Percentiles rank a stretch among this genome's conserved stretches.
Conservation (phyloP, 2,797 vertebrate genomes). For the Crenichthys baileyi region DNA sequence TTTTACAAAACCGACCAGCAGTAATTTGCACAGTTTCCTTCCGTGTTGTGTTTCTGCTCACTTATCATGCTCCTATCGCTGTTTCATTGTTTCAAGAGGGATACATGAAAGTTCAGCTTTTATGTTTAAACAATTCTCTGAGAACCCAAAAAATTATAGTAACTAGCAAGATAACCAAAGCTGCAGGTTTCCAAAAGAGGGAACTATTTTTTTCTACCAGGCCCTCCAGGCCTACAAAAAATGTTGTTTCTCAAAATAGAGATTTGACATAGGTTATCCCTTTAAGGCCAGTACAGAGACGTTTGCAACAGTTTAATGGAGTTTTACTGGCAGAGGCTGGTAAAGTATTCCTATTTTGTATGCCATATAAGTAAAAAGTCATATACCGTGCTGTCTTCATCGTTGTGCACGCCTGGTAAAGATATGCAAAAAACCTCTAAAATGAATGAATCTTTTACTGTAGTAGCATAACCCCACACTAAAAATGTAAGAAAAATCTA, state of each 20-base stretch:
- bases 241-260: constrained; percentile 3
- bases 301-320: constrained; percentile 36
- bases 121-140: background rate
- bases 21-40: background rate
- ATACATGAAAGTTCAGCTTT: background rate
- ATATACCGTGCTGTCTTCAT: too few relatives aligned
- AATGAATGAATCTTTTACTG: too few relatives aligned
- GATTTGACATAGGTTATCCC: background rate
- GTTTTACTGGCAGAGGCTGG: constrained; percentile 4
- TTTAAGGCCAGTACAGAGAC: constrained; percentile 19
- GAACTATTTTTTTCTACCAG: background rate
- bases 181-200: background rate
- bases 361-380: background rate
- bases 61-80: background rate
- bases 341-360: background rate
- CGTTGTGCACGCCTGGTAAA: too few relatives aligned
- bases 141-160: background rate
- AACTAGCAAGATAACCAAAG: background rate
- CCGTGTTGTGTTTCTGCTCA: background rate
- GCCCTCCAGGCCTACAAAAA: background rate
- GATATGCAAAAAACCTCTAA: too few relatives aligned
- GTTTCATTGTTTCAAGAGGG: background rate
- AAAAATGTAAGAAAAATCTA: too few relatives aligned
- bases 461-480: too few relatives aligned
- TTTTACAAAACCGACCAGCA: background rate